Conservation (phyloP, 2,888 invertebrate species). For the Branchipolynoe longqiensis region DNA sequence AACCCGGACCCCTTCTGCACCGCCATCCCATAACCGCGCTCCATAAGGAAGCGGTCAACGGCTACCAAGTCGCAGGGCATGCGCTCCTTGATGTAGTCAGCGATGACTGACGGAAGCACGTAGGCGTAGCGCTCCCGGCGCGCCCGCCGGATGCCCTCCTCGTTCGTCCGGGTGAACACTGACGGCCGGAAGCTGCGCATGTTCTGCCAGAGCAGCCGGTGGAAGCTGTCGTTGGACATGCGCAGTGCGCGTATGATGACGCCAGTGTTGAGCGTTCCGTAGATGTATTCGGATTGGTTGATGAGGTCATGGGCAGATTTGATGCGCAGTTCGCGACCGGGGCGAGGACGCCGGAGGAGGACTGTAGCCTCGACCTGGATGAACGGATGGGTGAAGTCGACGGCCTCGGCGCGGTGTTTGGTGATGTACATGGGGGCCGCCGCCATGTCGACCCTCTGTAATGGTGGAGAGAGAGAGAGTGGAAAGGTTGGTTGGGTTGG, state of each 20-base stretch:
- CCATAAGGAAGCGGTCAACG: slow-evolving; percentile 64
- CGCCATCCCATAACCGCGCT: slow-evolving; percentile 63
- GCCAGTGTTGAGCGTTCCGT: slow-evolving; percentile 65
- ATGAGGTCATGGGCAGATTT: slow-evolving; percentile 55
- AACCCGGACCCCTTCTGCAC: slow-evolving; percentile 64
- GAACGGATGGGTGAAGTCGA: slow-evolving; percentile 60
- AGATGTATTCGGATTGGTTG: slow-evolving; percentile 53
- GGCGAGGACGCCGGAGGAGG: slow-evolving; percentile 38
- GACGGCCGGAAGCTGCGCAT: slow-evolving; percentile 59
- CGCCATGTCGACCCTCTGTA: slow-evolving; percentile 59
- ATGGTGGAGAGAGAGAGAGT: not conserved
- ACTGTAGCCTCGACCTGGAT: slow-evolving; percentile 60
- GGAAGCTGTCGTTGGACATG: slow-evolving; percentile 62
- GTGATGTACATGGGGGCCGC: slow-evolving; percentile 62
- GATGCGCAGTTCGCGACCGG: slow-evolving; percentile 31
- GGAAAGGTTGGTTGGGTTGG: no score
- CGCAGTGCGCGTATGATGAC: slow-evolving; percentile 64
- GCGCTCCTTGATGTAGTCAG: slow-evolving; percentile 64
- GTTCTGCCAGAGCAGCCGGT: slow-evolving; percentile 60
- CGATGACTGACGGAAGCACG: slow-evolving; percentile 66
- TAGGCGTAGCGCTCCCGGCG: slow-evolving; percentile 64
- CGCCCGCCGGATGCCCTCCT: slow-evolving; percentile 64
- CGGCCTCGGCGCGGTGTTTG: slow-evolving; percentile 52
- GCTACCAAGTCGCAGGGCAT: slow-evolving; percentile 66
- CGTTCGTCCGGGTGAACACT: slow-evolving; percentile 65